Percentiles rank a stretch among this genome's conserved stretches.
These are phyloP conservation scores for Oxyteleia sp. DNA, from an alignment of 2,888 invertebrate species.

Conservation along the genomic window DNA sequence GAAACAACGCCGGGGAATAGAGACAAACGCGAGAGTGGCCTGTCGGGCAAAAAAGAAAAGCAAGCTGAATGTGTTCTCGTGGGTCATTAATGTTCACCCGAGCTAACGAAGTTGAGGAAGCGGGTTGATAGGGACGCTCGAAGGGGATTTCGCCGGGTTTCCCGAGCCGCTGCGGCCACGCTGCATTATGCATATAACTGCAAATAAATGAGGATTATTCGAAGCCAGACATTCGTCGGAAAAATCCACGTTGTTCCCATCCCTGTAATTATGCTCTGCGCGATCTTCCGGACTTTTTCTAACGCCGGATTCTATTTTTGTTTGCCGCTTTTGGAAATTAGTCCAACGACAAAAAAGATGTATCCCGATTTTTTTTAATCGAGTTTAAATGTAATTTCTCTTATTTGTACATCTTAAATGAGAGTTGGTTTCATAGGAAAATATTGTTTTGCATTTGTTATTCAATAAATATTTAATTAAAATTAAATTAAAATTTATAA, in stretches of 20 bases:
- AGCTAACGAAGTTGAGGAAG: conserved; percentile 80
- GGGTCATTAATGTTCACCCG: conserved; percentile 82
- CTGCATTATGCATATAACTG: conserved; percentile 80
- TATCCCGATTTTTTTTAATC: too few species aligned
- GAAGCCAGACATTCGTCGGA: conserved; percentile 50
- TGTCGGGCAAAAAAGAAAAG: conserved; percentile 46
- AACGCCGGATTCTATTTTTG: background rate
- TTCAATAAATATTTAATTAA: too few species aligned
- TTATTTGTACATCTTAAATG: too few species aligned
- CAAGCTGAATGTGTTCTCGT: conserved; percentile 79
- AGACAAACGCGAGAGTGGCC: conserved; percentile 26
- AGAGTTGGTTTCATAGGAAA: too few species aligned
- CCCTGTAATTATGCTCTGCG: conserved; percentile 41
- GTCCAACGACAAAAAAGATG: too few species aligned
- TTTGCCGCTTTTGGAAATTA: too few species aligned
- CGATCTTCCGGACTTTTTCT: conserved; percentile 39
- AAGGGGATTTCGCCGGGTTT: conserved; percentile 52
- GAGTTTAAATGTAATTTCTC: too few species aligned
- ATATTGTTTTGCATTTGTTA: too few species aligned
- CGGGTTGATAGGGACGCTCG: conserved; percentile 57
- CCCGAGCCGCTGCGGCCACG: conserved; percentile 29
- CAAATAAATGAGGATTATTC: conserved; percentile 81
- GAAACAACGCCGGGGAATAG: background rate
- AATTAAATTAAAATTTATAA: too few species aligned
- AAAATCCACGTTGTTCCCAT: conserved; percentile 43